Evolutionary conservation across 2,113 vertebrate genomes (phyloP).

Genomic region (Dipodomys stephensi): DNA sequence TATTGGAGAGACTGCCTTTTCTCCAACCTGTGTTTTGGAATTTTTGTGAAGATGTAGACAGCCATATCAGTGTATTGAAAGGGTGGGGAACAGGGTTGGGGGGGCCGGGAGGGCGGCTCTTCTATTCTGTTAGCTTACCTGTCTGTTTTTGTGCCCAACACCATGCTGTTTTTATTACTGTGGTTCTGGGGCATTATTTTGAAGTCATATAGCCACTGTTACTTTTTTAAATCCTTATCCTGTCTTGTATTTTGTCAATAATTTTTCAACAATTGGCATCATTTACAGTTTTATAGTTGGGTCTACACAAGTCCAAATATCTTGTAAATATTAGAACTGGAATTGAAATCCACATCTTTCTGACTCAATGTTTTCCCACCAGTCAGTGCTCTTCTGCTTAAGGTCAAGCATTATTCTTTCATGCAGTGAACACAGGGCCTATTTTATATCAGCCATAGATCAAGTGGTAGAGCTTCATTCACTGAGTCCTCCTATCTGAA

Average conservation of each 20-base stretch:
- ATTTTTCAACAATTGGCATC: background rate
- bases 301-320: background rate
- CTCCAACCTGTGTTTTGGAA: no score
- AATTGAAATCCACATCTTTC: background rate
- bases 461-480: background rate
- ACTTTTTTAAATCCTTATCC: background rate
- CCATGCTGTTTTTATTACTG: no score
- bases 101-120: no score
- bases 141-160: no score
- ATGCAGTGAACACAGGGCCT: background rate
- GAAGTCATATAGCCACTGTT: background rate
- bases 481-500: slow-evolving; percentile 6
- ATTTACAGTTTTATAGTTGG: slow-evolving; percentile 11
- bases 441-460: background rate
- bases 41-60: no score
- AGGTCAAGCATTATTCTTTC: background rate
- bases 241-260: background rate
- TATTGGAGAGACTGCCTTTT: no score
- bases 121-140: no score
- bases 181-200: no score
- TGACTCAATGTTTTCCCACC: background rate
- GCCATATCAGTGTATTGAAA: no score
- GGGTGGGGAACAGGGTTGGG: no score
- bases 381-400: background rate
- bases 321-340: background rate